Conservation (phyloP, 2,797 vertebrate species). For the Sternarchorhynchus goeldii region DNA sequence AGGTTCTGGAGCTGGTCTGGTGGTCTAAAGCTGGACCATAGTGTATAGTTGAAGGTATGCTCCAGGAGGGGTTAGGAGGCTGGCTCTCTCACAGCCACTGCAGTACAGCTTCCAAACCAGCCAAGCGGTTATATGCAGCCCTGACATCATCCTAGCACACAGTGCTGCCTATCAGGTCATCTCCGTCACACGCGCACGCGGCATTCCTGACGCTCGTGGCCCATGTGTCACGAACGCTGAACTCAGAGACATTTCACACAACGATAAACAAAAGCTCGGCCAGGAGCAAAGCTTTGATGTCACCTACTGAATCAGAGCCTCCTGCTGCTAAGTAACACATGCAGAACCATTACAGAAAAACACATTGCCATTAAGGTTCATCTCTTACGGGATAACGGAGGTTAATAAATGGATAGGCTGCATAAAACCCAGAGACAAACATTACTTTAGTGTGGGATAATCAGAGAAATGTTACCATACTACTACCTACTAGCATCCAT, state of each 20-base stretch:
- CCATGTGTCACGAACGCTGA: conserved; percentile 46
- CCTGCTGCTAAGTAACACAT: conserved; percentile 64
- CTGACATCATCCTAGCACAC: conserved; percentile 14
- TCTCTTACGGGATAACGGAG: conserved; percentile 41
- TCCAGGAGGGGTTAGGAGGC: background rate
- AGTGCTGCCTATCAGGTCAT: conserved; percentile 35
- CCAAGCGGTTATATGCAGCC: conserved; percentile 18
- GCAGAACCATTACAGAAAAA: conserved; percentile 31
- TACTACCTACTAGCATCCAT: background rate
- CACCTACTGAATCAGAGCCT: conserved; percentile 61
- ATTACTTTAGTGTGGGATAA: background rate
- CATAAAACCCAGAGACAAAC: background rate
- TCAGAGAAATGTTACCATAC: background rate
- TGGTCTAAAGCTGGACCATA: background rate
- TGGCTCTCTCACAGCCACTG: background rate
- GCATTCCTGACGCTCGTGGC: conserved; percentile 53
- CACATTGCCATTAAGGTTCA: conserved; percentile 29
- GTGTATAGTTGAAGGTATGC: conserved; percentile 11
- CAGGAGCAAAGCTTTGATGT: conserved; percentile 68
- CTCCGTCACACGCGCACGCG: conserved; percentile 53
- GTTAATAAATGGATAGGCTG: conserved; percentile 58
- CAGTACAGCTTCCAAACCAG: conserved; percentile 9
- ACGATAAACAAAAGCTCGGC: conserved; percentile 65
- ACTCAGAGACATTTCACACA: conserved; percentile 54
- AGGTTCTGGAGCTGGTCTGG: conserved; percentile 23